Evolutionary conservation across 2,797 vertebrate genomes (phyloP).

Genomic region (Phataginus tricuspis): DNA sequence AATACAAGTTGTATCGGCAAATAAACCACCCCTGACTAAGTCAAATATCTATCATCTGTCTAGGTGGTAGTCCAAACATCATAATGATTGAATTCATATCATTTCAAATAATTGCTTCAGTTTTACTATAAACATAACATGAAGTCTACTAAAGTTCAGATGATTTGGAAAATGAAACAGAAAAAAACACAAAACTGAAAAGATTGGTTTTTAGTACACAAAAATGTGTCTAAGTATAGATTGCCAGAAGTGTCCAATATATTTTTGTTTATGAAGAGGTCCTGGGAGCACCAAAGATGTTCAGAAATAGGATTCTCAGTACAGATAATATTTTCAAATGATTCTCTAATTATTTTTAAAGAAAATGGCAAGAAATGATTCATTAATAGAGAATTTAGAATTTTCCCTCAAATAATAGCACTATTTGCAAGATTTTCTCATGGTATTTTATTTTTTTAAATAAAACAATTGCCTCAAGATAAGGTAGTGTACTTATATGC

Average conservation of each 20-base stretch:
- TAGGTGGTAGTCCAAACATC: accelerated
- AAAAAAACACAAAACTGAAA: background rate
- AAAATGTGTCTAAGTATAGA: background rate
- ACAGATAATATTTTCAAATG: background rate
- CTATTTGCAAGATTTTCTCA: background rate
- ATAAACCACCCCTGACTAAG: background rate
- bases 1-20: accelerated
- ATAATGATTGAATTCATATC: background rate
- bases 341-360: background rate
- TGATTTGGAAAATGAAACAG: background rate
- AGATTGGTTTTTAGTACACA: background rate
- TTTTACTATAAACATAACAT: background rate
- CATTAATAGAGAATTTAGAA: background rate
- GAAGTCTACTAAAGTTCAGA: background rate
- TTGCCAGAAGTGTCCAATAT: accelerated
- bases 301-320: background rate
- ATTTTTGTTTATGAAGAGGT: background rate
- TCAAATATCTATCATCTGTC: no score
- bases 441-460: background rate
- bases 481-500: background rate
- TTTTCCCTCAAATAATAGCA: background rate
- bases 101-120: background rate
- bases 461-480: background rate
- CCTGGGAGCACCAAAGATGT: no score
- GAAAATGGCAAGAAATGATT: background rate